Evolutionary conservation across 2,888 invertebrate genomes (phyloP).

Genomic region (Linnaemya vulpina): DNA sequence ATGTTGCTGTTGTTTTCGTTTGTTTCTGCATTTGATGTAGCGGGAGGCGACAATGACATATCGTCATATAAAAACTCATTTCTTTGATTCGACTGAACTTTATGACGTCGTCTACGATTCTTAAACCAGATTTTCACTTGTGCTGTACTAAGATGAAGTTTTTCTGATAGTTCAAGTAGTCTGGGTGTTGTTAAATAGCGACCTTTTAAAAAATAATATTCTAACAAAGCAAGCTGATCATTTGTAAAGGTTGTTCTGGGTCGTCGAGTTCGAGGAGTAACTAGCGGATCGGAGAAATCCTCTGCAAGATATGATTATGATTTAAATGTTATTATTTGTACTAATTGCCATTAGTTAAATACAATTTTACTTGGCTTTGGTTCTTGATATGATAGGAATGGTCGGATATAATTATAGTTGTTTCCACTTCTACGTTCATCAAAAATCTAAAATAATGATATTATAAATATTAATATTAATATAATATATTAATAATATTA

Average conservation of each 20-base stretch:
- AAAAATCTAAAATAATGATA: slow-evolving; percentile 75
- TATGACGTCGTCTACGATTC: slow-evolving; percentile 78
- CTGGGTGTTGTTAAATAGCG: slow-evolving; percentile 77
- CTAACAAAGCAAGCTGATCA: slow-evolving; percentile 77
- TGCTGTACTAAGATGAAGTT: slow-evolving; percentile 75
- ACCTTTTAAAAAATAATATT: slow-evolving; percentile 77
- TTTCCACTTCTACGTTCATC: slow-evolving; percentile 77
- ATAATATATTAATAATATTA: too few relatives aligned
- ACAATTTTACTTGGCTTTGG: slow-evolving; percentile 37
- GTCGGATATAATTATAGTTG: slow-evolving; percentile 77
- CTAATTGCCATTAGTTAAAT: neutral
- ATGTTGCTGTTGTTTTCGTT: slow-evolving; percentile 44
- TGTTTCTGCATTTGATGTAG: slow-evolving; percentile 54
- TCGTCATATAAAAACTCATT: slow-evolving; percentile 76
- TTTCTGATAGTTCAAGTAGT: slow-evolving; percentile 76
- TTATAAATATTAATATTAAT: too few relatives aligned
- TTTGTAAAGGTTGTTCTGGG: slow-evolving; percentile 79
- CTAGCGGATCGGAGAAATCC: slow-evolving; percentile 76
- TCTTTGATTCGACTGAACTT: slow-evolving; percentile 76
- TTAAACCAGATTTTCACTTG: slow-evolving; percentile 80
- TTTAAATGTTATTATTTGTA: neutral
- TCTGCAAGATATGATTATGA: slow-evolving; percentile 73
- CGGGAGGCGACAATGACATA: slow-evolving; percentile 76
- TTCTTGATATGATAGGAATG: slow-evolving; percentile 73
- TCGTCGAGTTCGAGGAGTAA: slow-evolving; percentile 76